These are phyloP conservation scores for Hylaeus volcanicus DNA, from an alignment of 1,140 invertebrate genomes.

Conservation along the genomic window DNA sequence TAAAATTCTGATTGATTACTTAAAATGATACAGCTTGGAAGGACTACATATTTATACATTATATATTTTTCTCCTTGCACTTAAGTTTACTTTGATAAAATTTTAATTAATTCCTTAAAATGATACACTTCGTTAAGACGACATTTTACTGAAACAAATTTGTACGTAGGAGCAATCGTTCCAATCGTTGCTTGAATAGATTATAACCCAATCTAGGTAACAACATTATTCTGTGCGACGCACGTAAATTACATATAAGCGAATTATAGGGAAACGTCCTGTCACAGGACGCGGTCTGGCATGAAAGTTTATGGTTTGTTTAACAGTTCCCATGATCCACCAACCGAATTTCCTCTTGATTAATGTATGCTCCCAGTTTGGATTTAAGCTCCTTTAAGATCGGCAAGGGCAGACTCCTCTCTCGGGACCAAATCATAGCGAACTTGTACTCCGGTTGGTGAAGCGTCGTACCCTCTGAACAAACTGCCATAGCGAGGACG, in stretches of 20 bases:
- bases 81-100: too few relatives aligned
- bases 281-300: neutral
- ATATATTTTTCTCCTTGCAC: too few relatives aligned
- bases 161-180: too few relatives aligned
- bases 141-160: too few relatives aligned
- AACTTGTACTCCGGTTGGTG: slow-evolving; percentile 50
- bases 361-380: slow-evolving; percentile 51
- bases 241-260: neutral
- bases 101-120: too few relatives aligned
- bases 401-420: slow-evolving; percentile 41
- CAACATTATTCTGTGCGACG: neutral
- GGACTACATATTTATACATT: too few relatives aligned
- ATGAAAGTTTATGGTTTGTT: slow-evolving; percentile 42
- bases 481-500: slow-evolving; percentile 53
- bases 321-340: slow-evolving; percentile 52
- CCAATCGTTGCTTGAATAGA: too few relatives aligned
- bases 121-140: too few relatives aligned
- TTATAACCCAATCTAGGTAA: neutral
- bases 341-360: slow-evolving; percentile 47
- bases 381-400: slow-evolving; percentile 52
- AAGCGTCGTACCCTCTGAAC: slow-evolving; percentile 40
- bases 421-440: slow-evolving; percentile 67
- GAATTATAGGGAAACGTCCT: neutral
- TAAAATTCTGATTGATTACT: too few relatives aligned
- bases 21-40: too few relatives aligned